Percentiles rank a stretch among this genome's conserved stretches.
These are phyloP conservation scores for Pandion haliaetus DNA, from an alignment of 2,113 vertebrate genomes.

Conservation along the genomic window DNA sequence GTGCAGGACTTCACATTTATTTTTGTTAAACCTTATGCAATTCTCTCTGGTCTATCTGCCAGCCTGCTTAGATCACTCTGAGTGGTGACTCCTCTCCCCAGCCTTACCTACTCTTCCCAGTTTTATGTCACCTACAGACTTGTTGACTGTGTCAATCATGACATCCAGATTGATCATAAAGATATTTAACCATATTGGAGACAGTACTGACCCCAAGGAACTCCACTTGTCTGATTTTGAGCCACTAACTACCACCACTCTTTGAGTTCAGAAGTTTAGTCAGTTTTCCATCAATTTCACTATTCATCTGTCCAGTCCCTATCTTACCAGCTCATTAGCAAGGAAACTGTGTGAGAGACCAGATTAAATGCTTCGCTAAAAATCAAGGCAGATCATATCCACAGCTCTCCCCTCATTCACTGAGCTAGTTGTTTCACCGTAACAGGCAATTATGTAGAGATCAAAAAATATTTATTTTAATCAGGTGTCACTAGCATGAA, in stretches of 20 bases:
- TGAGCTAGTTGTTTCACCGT: not conserved
- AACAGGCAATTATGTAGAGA: not conserved
- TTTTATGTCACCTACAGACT: not conserved
- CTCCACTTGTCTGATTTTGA: not conserved
- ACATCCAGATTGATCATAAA: not conserved
- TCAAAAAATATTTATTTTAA: constrained; percentile 43
- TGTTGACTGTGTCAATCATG: not conserved
- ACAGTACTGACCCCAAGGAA: not conserved
- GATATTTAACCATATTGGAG: not conserved
- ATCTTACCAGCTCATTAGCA: not conserved
- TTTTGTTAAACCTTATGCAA: not conserved
- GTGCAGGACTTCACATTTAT: not conserved
- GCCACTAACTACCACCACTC: not conserved
- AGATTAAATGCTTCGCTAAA: not conserved
- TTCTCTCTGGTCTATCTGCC: not conserved
- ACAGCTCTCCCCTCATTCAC: not conserved
- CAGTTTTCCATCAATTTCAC: not conserved
- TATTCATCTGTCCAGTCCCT: not conserved
- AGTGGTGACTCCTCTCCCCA: not conserved
- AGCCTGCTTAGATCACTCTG: not conserved
- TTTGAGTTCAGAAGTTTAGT: not conserved
- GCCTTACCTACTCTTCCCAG: not conserved
- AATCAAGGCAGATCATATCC: not conserved
- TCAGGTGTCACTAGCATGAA: constrained; percentile 29
- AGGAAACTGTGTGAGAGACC: not conserved